Percentiles rank a stretch among this genome's conserved stretches.
Conservation (phyloP, 2,888 invertebrate species). For the Baccha elongata region DNA sequence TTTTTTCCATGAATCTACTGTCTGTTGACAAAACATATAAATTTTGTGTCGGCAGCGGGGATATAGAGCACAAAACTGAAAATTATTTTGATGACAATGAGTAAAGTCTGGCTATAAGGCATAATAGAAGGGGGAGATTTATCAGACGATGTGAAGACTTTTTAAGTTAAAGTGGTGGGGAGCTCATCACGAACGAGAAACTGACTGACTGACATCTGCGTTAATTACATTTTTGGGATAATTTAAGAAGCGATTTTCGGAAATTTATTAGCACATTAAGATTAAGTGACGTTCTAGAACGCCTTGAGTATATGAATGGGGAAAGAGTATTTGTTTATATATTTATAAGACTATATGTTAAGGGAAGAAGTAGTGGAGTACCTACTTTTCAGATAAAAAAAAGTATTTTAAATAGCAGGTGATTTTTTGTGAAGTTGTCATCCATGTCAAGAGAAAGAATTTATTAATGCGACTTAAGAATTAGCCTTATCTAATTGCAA, state of each 20-base stretch:
- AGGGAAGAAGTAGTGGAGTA: too few relatives aligned
- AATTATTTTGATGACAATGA: constrained; percentile 57
- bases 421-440: too few relatives aligned
- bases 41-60: constrained; percentile 51
- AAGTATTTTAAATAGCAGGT: background rate
- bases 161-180: constrained; percentile 44
- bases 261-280: constrained; percentile 74
- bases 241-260: constrained; percentile 66
- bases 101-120: background rate
- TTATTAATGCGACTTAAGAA: too few relatives aligned
- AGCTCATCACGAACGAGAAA: background rate
- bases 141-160: constrained; percentile 44
- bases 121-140: constrained; percentile 59
- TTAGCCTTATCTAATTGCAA: too few relatives aligned
- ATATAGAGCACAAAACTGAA: constrained; percentile 10
- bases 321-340: background rate
- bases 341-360: background rate
- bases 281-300: constrained; percentile 63
- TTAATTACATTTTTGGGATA: constrained; percentile 71
- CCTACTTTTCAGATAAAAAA: background rate
- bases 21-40: constrained; percentile 67
- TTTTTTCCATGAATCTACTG: background rate
- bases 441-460: too few relatives aligned
- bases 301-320: constrained; percentile 44
- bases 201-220: constrained; percentile 68